These are phyloP conservation scores for Tolypeutes matacus DNA, from an alignment of 2,797 vertebrate species.

Conservation along the genomic window DNA sequence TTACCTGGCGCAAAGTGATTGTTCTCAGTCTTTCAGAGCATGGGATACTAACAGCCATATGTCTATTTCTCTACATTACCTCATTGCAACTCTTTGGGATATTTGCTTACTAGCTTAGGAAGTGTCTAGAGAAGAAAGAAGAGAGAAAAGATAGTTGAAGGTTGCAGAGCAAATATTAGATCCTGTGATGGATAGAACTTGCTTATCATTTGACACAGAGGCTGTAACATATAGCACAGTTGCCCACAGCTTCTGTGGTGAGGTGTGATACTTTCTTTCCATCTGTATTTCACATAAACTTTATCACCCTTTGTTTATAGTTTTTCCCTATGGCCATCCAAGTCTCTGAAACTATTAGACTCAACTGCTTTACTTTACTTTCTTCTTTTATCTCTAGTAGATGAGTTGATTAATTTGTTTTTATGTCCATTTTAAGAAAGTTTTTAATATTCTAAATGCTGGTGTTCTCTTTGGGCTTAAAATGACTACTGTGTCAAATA, in stretches of 20 bases:
- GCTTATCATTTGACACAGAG: background rate
- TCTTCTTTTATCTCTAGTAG: background rate
- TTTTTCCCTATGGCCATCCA: background rate
- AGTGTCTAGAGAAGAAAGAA: background rate
- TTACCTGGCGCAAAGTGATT: background rate
- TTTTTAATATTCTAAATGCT: constrained; percentile 2
- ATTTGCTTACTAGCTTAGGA: background rate
- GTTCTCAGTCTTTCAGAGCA: background rate
- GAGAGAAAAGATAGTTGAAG: background rate
- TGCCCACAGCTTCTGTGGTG: background rate
- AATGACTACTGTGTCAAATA: constrained; percentile 10
- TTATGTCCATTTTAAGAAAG: constrained; percentile 12
- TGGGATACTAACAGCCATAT: background rate
- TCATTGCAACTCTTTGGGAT: background rate
- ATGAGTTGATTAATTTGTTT: background rate
- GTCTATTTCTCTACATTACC: background rate
- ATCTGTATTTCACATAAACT: constrained; percentile 16
- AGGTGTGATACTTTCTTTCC: background rate
- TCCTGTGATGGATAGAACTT: background rate
- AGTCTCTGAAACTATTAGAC: background rate
- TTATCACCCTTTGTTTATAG: background rate
- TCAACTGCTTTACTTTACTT: background rate
- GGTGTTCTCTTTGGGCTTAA: background rate
- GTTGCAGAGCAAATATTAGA: background rate
- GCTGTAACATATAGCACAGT: background rate